A percentile compares a stretch with the other conserved stretches of the same genome.
Conservation (phyloP, 2,888 invertebrate species). For the Mythimna impura region DNA sequence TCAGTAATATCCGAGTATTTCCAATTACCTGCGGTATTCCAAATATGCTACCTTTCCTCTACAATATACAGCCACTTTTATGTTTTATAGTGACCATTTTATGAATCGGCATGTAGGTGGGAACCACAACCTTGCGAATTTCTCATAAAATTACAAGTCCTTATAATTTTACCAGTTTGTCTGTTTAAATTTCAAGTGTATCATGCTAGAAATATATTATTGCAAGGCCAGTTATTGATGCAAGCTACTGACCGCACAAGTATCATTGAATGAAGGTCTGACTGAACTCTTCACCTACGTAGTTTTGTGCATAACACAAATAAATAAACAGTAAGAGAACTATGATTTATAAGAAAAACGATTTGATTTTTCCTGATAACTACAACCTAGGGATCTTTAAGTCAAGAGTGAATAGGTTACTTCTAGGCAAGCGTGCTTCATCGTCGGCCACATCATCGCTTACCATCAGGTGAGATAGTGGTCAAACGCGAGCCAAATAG, state of each 20-base stretch:
- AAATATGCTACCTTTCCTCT: too few species aligned
- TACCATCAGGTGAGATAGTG: too few species aligned
- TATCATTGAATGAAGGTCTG: slow-evolving; percentile 11
- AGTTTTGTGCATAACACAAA: not conserved
- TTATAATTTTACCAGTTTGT: slow-evolving; percentile 21
- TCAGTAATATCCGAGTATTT: too few species aligned
- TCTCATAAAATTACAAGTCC: slow-evolving; percentile 15
- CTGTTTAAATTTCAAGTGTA: slow-evolving; percentile 26
- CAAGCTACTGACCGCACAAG: not conserved
- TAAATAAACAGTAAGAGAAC: slow-evolving; percentile 8
- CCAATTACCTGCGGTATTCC: too few species aligned
- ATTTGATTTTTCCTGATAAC: too few species aligned
- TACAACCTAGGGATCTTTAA: too few species aligned
- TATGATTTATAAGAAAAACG: not conserved
- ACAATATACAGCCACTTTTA: slow-evolving; percentile 2
- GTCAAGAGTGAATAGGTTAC: too few species aligned
- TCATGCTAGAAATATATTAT: slow-evolving; percentile 2
- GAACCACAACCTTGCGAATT: slow-evolving; percentile 1
- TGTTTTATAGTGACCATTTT: not conserved
- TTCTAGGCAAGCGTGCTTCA: too few species aligned
- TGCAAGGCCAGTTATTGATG: slow-evolving; percentile 14
- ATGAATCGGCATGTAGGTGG: not conserved
- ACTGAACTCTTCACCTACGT: slow-evolving; percentile 23
- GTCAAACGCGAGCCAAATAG: too few species aligned
- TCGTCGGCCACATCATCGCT: too few species aligned